These are phyloP conservation scores for Himantopus leucocephalus DNA, from an alignment of 2,113 vertebrate species.

Conservation along the genomic window DNA sequence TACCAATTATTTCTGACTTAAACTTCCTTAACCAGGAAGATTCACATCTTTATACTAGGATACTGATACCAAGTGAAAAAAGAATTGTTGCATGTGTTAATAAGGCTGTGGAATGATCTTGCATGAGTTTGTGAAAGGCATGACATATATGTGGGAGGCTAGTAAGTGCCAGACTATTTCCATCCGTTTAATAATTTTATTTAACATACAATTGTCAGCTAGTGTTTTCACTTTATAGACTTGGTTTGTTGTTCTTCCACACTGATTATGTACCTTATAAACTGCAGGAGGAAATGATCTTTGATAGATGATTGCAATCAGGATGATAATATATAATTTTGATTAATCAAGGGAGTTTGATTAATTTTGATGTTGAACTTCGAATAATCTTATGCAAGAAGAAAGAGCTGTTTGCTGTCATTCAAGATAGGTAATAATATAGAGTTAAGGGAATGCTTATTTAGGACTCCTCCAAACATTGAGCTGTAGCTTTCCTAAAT, in stretches of 20 bases:
- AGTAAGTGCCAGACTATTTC: neutral
- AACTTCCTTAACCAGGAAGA: neutral
- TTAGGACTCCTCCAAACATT: neutral
- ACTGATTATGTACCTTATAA: conserved; percentile 69
- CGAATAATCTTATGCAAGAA: conserved; percentile 47
- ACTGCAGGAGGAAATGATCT: conserved; percentile 68
- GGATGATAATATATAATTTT: conserved; percentile 76
- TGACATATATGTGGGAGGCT: neutral
- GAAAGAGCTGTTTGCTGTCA: conserved; percentile 50
- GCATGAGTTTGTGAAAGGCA: neutral
- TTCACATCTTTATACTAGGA: neutral
- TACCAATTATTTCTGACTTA: neutral
- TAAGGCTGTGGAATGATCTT: neutral
- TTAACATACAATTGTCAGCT: neutral
- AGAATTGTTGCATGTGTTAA: neutral
- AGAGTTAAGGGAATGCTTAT: neutral
- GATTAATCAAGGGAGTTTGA: conserved; percentile 78
- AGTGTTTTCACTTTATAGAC: neutral
- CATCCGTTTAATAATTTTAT: neutral
- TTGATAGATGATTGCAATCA: conserved; percentile 81
- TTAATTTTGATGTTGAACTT: conserved; percentile 75
- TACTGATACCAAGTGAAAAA: neutral
- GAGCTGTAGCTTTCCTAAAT: conserved; percentile 3
- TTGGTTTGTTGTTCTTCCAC: conserved; percentile 39
- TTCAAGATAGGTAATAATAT: conserved; percentile 24